Base-by-base conservation (phyloP, 2,888 invertebrate species). In the Muscina levida region DNA sequence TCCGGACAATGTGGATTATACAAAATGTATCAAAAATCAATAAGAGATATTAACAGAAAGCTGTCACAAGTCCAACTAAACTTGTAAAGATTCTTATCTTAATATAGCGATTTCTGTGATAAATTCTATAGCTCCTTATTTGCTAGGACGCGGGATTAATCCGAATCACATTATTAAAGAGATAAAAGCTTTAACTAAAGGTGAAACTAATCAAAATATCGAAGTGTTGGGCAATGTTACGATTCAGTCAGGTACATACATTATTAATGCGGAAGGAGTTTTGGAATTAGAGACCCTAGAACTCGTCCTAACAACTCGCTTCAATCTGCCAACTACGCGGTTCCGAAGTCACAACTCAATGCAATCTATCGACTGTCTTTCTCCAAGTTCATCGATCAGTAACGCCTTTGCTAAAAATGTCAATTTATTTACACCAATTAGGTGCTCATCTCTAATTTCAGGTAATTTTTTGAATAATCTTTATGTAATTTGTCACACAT, bases 91-190 rank as follows among this genome's bases (percentile, higher is more conserved):
- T 2, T 56, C 56, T 13, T 37, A 70, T 22, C 48, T 62, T 70
- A 57, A 71, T 22, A 48, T 65, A 77, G 77, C 70, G 48, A 37
- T 51, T n/a, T 31, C 44, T 17, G 31, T 70, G 0, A 76, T 76
- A 42, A 26, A 65, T 17, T 31, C 39, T 19, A 44, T 53, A 70
- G 51, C 56, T 57, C 44, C 42, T 11, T n/a, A 71, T 13, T 44
- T 76, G 22, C 46, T 37, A n/a, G n/a, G n/a, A n/a, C n/a, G n/a
- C n/a, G n/a, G n/a, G n/a, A n/a, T n/a, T n/a, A n/a, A n/a, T n/a
- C n/a, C n/a, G n/a, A n/a, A n/a, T n/a, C n/a, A n/a, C n/a, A n/a
- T n/a, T n/a, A n/a, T n/a, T n/a, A n/a, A 73, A 37, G 59, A 48
- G 13, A 72, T 72, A 10, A 31, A 26, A 2, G 13, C 5, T 1